These are phyloP conservation scores for Chaetodon trifascialis DNA, from an alignment of 2,113 vertebrate genomes.

Conservation along the genomic window DNA sequence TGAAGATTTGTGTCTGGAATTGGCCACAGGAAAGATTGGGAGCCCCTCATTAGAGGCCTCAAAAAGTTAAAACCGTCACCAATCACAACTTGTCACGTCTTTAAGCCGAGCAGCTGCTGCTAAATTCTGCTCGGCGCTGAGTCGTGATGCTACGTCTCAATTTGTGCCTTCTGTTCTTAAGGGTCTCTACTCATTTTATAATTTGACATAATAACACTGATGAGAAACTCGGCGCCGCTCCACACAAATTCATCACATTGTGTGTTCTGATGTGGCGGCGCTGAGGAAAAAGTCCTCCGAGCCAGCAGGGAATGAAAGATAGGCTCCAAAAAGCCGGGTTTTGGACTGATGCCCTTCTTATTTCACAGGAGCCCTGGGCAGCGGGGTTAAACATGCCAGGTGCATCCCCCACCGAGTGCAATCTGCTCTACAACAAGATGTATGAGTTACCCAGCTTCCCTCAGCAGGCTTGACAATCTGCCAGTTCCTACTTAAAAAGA, in stretches of 20 bases:
- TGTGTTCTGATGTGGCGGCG: conserved; percentile 25
- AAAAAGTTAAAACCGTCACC: background rate
- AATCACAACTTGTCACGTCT: conserved; percentile 21
- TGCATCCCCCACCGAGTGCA: conserved; percentile 57
- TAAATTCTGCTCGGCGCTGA: conserved; percentile 1
- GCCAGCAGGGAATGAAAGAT: conserved; percentile 42
- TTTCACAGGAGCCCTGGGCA: conserved; percentile 60
- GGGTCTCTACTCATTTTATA: conserved; percentile 36
- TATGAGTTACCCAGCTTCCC: conserved; percentile 55
- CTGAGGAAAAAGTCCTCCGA: conserved; percentile 17
- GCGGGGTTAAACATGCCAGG: conserved; percentile 68
- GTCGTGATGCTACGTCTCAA: conserved; percentile 26
- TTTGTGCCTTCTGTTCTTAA: conserved; percentile 50
- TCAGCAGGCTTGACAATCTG: conserved; percentile 62
- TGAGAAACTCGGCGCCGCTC: conserved; percentile 39
- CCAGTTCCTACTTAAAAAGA: conserved; percentile 52
- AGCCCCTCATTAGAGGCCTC: background rate
- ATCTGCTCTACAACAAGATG: conserved; percentile 68
- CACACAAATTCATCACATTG: conserved; percentile 44
- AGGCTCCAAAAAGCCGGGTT: conserved; percentile 50
- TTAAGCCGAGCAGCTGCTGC: conserved; percentile 41
- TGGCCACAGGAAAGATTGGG: background rate
- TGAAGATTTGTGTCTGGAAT: background rate
- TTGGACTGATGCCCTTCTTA: conserved; percentile 58
- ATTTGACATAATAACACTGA: conserved; percentile 56